phyloP scores from a whole-genome alignment of 2,888 invertebrate genomes.

The Schrankia costaestrigalis region DNA sequence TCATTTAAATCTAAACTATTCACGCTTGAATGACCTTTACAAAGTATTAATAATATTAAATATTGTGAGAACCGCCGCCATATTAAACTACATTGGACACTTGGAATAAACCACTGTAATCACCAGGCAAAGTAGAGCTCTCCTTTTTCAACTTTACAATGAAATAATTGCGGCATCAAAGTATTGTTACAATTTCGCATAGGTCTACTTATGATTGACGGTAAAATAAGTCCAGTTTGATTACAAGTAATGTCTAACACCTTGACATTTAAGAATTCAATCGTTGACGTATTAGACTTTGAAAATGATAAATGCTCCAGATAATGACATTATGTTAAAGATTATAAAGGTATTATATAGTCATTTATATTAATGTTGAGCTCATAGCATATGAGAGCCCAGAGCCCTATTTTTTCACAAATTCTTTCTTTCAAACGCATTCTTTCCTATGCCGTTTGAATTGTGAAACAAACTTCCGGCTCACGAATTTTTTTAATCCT shows the following conservation, averaged over 20 bases:
- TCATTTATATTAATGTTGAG: too few relatives aligned
- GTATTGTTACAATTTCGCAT: constrained; percentile 11
- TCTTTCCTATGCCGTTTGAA: too few relatives aligned
- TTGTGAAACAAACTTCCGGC: too few relatives aligned
- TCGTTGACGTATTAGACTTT: constrained; percentile 33
- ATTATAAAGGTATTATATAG: too few relatives aligned
- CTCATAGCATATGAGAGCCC: too few relatives aligned
- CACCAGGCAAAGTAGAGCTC: constrained; percentile 14
- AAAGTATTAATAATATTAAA: constrained; percentile 26
- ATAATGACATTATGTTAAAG: too few relatives aligned
- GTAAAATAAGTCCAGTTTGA: constrained; percentile 42
- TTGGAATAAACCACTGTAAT: constrained; percentile 3
- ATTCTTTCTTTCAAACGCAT: too few relatives aligned
- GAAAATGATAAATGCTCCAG: constrained; percentile 47
- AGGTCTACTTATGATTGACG: constrained; percentile 43
- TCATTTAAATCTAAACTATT: constrained; percentile 30
- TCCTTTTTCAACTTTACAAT: not conserved
- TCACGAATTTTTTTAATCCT: too few relatives aligned
- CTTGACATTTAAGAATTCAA: constrained; percentile 64
- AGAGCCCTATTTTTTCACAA: too few relatives aligned
- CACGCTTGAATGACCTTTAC: constrained; percentile 39
- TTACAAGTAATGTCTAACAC: constrained; percentile 45
- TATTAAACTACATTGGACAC: constrained; percentile 25
- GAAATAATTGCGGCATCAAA: not conserved
- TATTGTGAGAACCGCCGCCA: constrained; percentile 40